Evolutionary conservation across 2,113 vertebrate species (phyloP).

Genomic region (Gila orcuttii): DNA sequence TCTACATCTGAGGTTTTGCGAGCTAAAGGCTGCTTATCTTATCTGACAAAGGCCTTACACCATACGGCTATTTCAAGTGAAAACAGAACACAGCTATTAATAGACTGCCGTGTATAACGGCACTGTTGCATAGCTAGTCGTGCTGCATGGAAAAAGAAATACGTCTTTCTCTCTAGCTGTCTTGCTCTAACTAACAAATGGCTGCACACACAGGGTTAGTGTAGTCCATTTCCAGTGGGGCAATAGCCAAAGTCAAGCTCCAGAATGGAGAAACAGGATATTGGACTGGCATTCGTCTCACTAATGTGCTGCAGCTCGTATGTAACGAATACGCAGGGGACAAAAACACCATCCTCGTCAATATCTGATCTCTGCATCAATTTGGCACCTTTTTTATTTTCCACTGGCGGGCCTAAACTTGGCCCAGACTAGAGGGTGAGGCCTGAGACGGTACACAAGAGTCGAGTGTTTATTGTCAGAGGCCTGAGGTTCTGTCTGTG

Average conservation of each 20-base stretch:
- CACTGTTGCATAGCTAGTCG: slow-evolving; percentile 9
- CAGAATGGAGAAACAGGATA: slow-evolving; percentile 47
- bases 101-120: slow-evolving; percentile 40
- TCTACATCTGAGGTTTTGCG: slow-evolving; percentile 32
- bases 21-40: slow-evolving; percentile 45
- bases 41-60: slow-evolving; percentile 26
- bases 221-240: slow-evolving; percentile 33
- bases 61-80: slow-evolving; percentile 41
- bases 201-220: slow-evolving; percentile 24
- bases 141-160: slow-evolving; percentile 43
- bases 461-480: slow-evolving; percentile 21
- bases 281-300: slow-evolving; percentile 17
- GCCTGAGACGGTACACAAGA: slow-evolving; percentile 35
- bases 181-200: slow-evolving; percentile 33
- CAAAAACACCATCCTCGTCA: slow-evolving; percentile 55
- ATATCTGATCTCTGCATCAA: slow-evolving; percentile 56
- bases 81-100: slow-evolving; percentile 50
- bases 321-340: slow-evolving; percentile 49
- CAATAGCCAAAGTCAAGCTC: slow-evolving; percentile 14
- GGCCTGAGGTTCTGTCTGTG: slow-evolving; percentile 20
- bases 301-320: slow-evolving; percentile 12
- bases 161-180: slow-evolving; percentile 14
- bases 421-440: slow-evolving; percentile 1
- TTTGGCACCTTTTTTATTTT: slow-evolving; percentile 56
- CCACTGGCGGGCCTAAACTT: slow-evolving; percentile 38